Conservation (phyloP, 2,797 vertebrate genomes). For the Acipenser transmontanus region DNA sequence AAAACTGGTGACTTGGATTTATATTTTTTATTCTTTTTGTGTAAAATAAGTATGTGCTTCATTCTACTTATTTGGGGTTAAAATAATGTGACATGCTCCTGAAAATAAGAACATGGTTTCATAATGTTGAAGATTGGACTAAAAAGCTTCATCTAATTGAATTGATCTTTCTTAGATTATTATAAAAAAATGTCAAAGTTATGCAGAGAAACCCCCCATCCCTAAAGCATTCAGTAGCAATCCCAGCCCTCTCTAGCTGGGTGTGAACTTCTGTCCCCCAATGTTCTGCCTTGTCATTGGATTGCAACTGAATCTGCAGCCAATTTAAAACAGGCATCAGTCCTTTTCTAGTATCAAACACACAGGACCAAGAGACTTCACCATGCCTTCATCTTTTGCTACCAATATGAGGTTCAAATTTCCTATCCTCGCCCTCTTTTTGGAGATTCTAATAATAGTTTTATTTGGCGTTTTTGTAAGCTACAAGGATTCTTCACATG, state of each 20-base stretch:
- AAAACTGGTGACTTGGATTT: too few relatives aligned
- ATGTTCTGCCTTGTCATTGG: conserved; percentile 56
- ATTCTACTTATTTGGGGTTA: too few relatives aligned
- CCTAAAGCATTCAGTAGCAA: background rate
- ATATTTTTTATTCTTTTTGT: too few relatives aligned
- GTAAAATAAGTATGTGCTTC: too few relatives aligned
- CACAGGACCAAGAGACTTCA: conserved; percentile 35
- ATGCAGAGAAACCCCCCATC: too few relatives aligned
- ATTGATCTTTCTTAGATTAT: too few relatives aligned
- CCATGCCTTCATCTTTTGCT: conserved; percentile 57
- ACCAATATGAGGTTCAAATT: conserved; percentile 87
- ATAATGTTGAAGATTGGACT: too few relatives aligned
- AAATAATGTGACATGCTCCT: too few relatives aligned
- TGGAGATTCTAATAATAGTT: conserved; percentile 74
- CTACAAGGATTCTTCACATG: conserved; percentile 37
- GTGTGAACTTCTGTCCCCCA: conserved; percentile 37
- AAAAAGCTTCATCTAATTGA: too few relatives aligned
- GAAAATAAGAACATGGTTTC: too few relatives aligned
- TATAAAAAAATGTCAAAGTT: too few relatives aligned
- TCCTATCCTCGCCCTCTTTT: conserved; percentile 66
- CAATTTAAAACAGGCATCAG: conserved; percentile 45
- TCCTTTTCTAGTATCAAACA: conserved; percentile 53
- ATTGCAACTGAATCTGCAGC: conserved; percentile 34
- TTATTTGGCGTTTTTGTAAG: conserved; percentile 72
- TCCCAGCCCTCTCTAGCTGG: conserved; percentile 36